Evolutionary conservation across 1,140 invertebrate genomes (phyloP).

Genomic region (Ostrea denselamellosa): DNA sequence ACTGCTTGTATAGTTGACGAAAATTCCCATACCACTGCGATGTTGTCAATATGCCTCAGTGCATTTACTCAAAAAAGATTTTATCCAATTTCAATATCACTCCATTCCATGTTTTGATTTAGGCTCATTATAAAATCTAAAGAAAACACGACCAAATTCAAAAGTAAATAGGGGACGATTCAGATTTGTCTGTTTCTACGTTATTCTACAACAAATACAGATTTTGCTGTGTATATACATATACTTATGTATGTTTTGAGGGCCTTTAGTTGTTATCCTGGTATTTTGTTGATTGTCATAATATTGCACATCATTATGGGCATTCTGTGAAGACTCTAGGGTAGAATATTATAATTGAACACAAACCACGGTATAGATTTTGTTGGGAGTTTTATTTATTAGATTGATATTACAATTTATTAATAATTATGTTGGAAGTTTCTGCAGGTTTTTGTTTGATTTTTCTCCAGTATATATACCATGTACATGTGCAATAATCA

Average conservation of each 20-base stretch:
- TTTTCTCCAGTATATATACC: background rate
- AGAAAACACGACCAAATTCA: too few relatives aligned
- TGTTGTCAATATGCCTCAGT: too few relatives aligned
- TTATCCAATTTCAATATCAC: too few relatives aligned
- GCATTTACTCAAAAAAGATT: too few relatives aligned
- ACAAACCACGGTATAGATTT: background rate
- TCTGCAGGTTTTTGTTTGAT: background rate
- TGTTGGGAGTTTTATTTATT: background rate
- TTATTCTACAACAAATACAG: too few relatives aligned
- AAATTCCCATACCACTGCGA: too few relatives aligned
- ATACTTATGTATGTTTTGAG: background rate
- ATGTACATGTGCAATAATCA: conserved; percentile 36
- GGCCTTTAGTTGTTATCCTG: background rate
- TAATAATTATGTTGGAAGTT: background rate
- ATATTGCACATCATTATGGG: background rate
- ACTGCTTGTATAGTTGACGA: too few relatives aligned
- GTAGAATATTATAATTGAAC: background rate
- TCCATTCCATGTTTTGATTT: too few relatives aligned
- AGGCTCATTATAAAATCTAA: too few relatives aligned
- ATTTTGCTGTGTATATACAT: too few relatives aligned
- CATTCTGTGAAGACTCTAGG: background rate
- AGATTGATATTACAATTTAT: background rate
- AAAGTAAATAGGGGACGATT: too few relatives aligned
- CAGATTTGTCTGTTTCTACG: too few relatives aligned
- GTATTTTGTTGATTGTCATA: background rate